Base-by-base conservation (phyloP, 2,113 vertebrate species). In the Tangachromis dhanisi region DNA sequence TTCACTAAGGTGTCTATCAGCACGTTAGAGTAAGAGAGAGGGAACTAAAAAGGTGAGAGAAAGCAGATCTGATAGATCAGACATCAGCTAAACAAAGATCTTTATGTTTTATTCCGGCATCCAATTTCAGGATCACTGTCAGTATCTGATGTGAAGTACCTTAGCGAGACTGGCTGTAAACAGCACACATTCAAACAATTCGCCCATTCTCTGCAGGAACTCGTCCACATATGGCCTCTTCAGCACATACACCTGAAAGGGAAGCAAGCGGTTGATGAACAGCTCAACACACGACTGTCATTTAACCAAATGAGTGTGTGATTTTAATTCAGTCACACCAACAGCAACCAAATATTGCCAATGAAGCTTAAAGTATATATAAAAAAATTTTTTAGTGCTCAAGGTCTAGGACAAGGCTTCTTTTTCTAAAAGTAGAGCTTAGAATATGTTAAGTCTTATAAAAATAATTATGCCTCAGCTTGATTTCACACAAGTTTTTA, bases 161-260 rank as follows among this genome's bases (percentile, higher is more conserved):
- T 98, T 98, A 71, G 98, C 97, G 11, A 98, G 95, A 89, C 98
- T 98, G 95, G 97, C 98, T 86, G 98, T 98, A 95, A 98, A 98
- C 86, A 98, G 97, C 87, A 98, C 97, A 94, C 98, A 98, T 87
- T 98, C 98, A 93, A 98, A 98, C 93, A 98, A 93, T 81, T 98
- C 97, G 76, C 98, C 98, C 98, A 98, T 98, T 26, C 97, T 95
- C 91, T 96, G 96, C 93, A 98, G 96, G 95, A 98, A 98, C 94
- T 97, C 95, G 3, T 98, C 97, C 54, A 98, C 97, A 4, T 97
- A 97, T n/a, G 98, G 98, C 95, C 97, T 96, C 96, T 98, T 98
- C 89, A 98, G 96, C 7, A 98, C 98, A 8, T 98, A 98, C 14
- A 98, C 98, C 98, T 98, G 94, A 3, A 86, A 83, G n/a, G 81